Base-by-base conservation (phyloP, 2,113 vertebrate species). In the Noturus placidus region DNA sequence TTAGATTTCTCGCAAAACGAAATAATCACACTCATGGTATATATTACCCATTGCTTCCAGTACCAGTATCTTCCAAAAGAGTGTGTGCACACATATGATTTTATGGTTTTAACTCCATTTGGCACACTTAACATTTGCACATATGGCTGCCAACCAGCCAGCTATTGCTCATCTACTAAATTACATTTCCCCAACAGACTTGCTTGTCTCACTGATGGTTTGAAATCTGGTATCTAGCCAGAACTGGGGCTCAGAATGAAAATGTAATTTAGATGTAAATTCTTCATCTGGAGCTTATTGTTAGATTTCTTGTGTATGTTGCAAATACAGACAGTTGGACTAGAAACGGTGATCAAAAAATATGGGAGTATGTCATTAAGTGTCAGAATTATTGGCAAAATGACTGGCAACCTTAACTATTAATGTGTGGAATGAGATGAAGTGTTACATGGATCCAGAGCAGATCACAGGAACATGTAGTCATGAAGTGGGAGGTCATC, bases 81-180 rank as follows among this genome's bases (percentile, higher is more conserved):
- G 15, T 69, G 52, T 9, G 13, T 2, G 10, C 63, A 65, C 63
- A 65, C 5, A n/a, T 27, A 61, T 0, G 6, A 10, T 74, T 85
- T 27, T 35, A 72, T 85, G 69, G 33, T n/a, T 27, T 59, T 76
- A 56, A 42, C 84, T 54, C 22, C 22, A 19, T 74, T 59, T 85
- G 84, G 70, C 84, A 76, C 70, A 77, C 11, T 50, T 19, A 84
- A 54, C 63, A 77, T 85, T 77, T 77, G 56, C 70, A 77, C 59
- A 76, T 78, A 56, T 25, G 50, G 61, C 50, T 81, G 77, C 61
- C 77, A 81, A 70, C 61, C 70, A 61, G 13, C 52, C 84, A 70
- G 61, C 35, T 56, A 81, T 67, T 80, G 54, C 84, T 85, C 84
- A 69, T 86, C 63, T 86, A 81, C 63, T 81, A 56, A 25, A 69